Evolutionary conservation across 1,140 invertebrate species (phyloP).

Genomic region (Macrobrachium nipponense): DNA sequence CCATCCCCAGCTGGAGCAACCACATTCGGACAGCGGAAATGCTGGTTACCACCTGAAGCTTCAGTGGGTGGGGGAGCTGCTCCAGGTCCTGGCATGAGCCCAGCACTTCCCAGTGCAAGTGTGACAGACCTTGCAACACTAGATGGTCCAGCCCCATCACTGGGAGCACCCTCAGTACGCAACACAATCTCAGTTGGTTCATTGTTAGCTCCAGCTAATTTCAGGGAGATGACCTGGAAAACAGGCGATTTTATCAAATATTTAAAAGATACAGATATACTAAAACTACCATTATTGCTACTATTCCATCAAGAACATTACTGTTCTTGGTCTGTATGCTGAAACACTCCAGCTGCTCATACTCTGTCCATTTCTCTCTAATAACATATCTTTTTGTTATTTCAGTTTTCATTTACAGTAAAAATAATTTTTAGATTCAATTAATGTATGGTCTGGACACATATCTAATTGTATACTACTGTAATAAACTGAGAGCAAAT

Average conservation of each 20-base stretch:
- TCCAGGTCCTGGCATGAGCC: constrained; percentile 61
- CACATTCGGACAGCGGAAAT: constrained; percentile 68
- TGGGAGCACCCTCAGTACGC: constrained; percentile 68
- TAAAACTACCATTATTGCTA: too few relatives aligned
- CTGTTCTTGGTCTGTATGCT: too few relatives aligned
- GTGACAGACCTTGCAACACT: constrained; percentile 64
- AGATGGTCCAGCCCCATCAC: constrained; percentile 53
- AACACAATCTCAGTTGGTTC: constrained; percentile 80
- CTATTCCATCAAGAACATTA: too few relatives aligned
- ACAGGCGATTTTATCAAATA: background rate
- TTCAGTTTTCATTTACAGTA: background rate
- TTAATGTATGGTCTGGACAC: background rate
- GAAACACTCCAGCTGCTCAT: background rate
- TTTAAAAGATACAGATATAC: background rate
- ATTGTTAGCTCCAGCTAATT: constrained; percentile 81
- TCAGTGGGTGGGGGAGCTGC: constrained; percentile 60
- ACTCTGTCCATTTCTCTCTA: background rate
- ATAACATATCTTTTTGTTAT: background rate
- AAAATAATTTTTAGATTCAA: background rate
- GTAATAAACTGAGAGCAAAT: too few relatives aligned
- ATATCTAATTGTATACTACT: too few relatives aligned
- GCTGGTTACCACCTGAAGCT: constrained; percentile 65
- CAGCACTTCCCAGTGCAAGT: constrained; percentile 53
- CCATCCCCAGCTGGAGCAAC: constrained; percentile 68
- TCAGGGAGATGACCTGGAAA: constrained; percentile 83